Evolutionary conservation across 2,888 invertebrate species (phyloP).

Genomic region (Acronicta alni): DNA sequence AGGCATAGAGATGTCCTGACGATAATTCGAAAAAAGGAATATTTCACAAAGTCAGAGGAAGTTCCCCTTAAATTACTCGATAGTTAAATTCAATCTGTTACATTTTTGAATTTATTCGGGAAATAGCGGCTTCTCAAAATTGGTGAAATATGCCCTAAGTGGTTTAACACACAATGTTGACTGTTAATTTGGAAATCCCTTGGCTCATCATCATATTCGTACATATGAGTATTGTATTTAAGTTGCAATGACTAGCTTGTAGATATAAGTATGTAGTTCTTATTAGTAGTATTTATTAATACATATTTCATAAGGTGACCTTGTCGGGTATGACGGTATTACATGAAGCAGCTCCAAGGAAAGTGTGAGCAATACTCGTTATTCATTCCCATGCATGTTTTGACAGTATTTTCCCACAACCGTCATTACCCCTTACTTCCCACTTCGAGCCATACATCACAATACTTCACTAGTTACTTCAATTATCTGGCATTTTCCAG

Average conservation of each 20-base stretch:
- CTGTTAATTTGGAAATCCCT: conserved; percentile 9
- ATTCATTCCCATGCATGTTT: conserved; percentile 17
- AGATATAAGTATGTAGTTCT: conserved; percentile 27
- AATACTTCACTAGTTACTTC: conserved; percentile 13
- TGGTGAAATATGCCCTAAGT: too few relatives aligned
- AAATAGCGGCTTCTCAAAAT: too few relatives aligned
- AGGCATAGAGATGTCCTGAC: too few relatives aligned
- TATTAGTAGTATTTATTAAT: background rate
- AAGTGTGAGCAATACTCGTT: conserved; percentile 24
- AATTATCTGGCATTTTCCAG: conserved; percentile 46
- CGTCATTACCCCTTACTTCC: conserved; percentile 11
- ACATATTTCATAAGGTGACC: conserved; percentile 22
- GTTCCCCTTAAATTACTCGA: too few relatives aligned
- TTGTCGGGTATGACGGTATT: conserved; percentile 9
- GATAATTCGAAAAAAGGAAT: too few relatives aligned
- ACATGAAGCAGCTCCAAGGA: conserved; percentile 16
- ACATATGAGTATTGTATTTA: conserved; percentile 21
- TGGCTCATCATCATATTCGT: conserved; percentile 8
- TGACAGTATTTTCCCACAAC: conserved; percentile 22
- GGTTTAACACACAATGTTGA: too few relatives aligned
- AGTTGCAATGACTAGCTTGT: conserved; percentile 8
- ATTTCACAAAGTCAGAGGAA: too few relatives aligned
- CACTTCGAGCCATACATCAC: conserved; percentile 6
- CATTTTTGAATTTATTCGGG: too few relatives aligned
- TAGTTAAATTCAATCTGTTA: too few relatives aligned